Conservation (phyloP, 2,888 invertebrate species). For the Caenorhabditis sp. region DNA sequence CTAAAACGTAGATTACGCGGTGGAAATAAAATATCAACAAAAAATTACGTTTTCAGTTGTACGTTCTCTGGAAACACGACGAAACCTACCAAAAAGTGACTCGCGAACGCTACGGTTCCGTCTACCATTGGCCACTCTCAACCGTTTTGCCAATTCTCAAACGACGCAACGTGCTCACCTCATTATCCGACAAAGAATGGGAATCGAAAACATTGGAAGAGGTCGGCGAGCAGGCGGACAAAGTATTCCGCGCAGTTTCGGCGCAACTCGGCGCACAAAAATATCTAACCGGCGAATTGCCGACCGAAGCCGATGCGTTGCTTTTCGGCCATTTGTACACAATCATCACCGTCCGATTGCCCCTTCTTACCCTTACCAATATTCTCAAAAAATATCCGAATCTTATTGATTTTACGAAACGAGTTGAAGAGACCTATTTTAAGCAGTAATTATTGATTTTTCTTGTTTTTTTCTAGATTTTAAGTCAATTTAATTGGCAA, state of each 20-base stretch:
- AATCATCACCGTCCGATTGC: slow-evolving; percentile 84
- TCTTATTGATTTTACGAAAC: slow-evolving; percentile 83
- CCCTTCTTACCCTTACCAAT: slow-evolving; percentile 83
- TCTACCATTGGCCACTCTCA: slow-evolving; percentile 91
- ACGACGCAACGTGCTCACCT: slow-evolving; percentile 28
- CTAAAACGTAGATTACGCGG: not conserved
- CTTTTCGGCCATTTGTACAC: slow-evolving; percentile 97
- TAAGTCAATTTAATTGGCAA: not conserved
- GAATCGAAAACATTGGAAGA: slow-evolving; percentile 64
- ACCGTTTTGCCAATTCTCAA: slow-evolving; percentile 41
- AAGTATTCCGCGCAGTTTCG: slow-evolving; percentile 86
- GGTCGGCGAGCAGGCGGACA: slow-evolving; percentile 79
- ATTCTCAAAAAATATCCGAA: slow-evolving; percentile 82
- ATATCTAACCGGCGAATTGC: slow-evolving; percentile 79
- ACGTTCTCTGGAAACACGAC: slow-evolving; percentile 86
- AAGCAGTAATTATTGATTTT: slow-evolving; percentile 41
- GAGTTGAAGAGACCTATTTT: slow-evolving; percentile 78
- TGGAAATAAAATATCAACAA: not conserved
- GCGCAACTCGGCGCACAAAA: slow-evolving; percentile 82
- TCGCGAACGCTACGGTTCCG: slow-evolving; percentile 84
- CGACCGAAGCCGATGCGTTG: slow-evolving; percentile 89
- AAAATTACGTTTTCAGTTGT: slow-evolving; percentile 78
- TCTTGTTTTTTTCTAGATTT: not conserved
- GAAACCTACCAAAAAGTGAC: slow-evolving; percentile 82
- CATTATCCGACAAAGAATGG: slow-evolving; percentile 46